Conservation (phyloP, 2,113 vertebrate species). For the Pongo pygmaeus region DNA sequence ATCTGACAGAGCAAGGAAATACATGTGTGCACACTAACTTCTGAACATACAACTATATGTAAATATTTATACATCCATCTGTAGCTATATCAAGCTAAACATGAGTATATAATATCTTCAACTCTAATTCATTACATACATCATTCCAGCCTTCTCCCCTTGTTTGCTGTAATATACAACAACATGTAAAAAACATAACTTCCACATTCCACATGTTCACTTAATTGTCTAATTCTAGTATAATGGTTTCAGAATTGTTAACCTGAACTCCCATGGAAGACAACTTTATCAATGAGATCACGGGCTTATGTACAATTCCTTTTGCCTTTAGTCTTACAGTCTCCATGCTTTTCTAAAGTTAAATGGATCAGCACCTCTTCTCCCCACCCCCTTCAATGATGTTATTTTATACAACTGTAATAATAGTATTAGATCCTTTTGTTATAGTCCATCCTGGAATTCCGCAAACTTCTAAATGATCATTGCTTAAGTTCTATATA, state of each 20-base stretch:
- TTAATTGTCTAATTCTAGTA: background rate
- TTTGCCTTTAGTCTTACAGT: background rate
- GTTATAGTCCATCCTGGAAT: background rate
- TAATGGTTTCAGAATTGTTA: background rate
- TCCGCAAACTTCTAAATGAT: background rate
- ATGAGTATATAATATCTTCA: background rate
- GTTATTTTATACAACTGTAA: background rate
- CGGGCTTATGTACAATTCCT: background rate
- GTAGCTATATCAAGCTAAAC: background rate
- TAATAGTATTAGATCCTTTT: background rate
- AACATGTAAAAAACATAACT: background rate
- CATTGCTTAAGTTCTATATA: background rate
- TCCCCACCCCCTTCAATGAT: rapidly evolving
- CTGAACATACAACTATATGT: background rate
- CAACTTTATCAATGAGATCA: background rate
- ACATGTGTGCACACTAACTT: background rate
- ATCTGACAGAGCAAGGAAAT: background rate
- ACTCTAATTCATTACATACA: background rate
- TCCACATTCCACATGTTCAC: background rate
- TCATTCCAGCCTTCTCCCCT: background rate
- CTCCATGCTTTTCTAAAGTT: background rate
- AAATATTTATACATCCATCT: background rate
- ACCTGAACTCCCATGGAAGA: background rate
- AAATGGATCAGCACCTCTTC: background rate
- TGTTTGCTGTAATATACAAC: background rate